Conservation (phyloP, 2,888 invertebrate species). For the Morpho achilles region DNA sequence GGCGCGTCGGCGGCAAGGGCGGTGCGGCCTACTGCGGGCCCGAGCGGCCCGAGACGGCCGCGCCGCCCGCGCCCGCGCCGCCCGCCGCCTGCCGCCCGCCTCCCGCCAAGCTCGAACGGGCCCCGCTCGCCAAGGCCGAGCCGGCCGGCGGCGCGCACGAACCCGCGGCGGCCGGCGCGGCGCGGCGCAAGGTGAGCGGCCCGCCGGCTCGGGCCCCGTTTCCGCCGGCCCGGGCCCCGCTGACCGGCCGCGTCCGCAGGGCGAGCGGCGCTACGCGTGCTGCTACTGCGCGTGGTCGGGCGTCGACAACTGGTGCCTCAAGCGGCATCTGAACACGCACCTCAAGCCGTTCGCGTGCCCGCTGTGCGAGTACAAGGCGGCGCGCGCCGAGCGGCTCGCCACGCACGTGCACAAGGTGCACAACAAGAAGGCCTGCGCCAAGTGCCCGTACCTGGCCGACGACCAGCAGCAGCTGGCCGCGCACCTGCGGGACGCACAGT, state of each 20-base stretch:
- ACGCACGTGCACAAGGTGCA: conserved; percentile 95
- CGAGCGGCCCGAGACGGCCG: conserved; percentile 35
- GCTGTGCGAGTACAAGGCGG: conserved; percentile 95
- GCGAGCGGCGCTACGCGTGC: conserved; percentile 89
- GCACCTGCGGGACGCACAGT: conserved; percentile 89
- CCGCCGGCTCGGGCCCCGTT: conserved; percentile 30
- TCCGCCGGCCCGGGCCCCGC: conserved; percentile 28
- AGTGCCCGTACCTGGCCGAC: conserved; percentile 92
- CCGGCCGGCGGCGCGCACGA: conserved; percentile 34
- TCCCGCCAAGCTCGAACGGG: conserved; percentile 52
- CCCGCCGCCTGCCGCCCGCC: conserved; percentile 43
- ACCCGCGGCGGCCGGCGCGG: conserved; percentile 74
- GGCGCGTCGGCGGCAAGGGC: conserved; percentile 79
- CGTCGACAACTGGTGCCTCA: conserved; percentile 95
- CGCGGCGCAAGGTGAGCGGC: conserved; percentile 77
- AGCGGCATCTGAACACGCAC: conserved; percentile 95
- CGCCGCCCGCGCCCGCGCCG: conserved; percentile 32
- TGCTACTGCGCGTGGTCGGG: conserved; percentile 96
- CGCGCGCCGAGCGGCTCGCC: conserved; percentile 91
- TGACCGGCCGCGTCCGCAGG: conserved; percentile 44
- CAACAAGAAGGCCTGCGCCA: conserved; percentile 93
- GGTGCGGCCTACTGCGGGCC: conserved; percentile 68
- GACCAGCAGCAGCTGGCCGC: conserved; percentile 87
- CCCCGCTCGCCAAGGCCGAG: conserved; percentile 15
- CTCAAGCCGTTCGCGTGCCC: conserved; percentile 94